These are phyloP conservation scores for Oryctolagus cuniculus DNA, from an alignment of 2,113 vertebrate genomes.

Conservation along the genomic window DNA sequence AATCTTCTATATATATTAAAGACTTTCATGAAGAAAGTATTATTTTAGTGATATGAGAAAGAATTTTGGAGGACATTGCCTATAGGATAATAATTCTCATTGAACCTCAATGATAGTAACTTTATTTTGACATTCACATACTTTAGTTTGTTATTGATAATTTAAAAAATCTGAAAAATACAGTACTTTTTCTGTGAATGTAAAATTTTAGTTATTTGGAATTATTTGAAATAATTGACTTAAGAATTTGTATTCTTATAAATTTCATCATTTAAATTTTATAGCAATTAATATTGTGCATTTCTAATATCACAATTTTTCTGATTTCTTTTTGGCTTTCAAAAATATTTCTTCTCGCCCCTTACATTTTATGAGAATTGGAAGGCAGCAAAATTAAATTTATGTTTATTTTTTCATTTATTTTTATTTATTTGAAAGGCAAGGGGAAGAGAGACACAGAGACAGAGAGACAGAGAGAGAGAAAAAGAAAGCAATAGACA, in stretches of 20 bases:
- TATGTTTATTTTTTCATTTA: too few relatives aligned
- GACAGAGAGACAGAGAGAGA: too few relatives aligned
- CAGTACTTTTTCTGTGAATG: neutral
- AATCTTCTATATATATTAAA: neutral
- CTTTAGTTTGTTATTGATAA: neutral
- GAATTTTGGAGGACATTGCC: neutral
- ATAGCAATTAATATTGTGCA: neutral
- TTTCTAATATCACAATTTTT: neutral
- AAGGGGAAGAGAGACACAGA: too few relatives aligned
- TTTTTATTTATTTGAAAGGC: too few relatives aligned
- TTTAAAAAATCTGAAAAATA: neutral
- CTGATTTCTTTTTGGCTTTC: neutral
- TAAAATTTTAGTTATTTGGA: neutral
- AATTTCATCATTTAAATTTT: neutral
- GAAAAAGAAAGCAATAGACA: too few relatives aligned
- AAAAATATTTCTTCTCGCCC: neutral
- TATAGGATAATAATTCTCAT: neutral
- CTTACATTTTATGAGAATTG: neutral
- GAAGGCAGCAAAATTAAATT: neutral
- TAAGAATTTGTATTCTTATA: neutral
- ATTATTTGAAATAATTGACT: neutral
- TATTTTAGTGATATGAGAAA: neutral
- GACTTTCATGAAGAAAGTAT: neutral
- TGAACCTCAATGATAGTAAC: neutral
- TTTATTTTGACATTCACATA: neutral